Percentiles rank a stretch among this genome's conserved stretches.
Conservation (phyloP, 2,113 vertebrate genomes). For the Eulacestoma nigropectus region DNA sequence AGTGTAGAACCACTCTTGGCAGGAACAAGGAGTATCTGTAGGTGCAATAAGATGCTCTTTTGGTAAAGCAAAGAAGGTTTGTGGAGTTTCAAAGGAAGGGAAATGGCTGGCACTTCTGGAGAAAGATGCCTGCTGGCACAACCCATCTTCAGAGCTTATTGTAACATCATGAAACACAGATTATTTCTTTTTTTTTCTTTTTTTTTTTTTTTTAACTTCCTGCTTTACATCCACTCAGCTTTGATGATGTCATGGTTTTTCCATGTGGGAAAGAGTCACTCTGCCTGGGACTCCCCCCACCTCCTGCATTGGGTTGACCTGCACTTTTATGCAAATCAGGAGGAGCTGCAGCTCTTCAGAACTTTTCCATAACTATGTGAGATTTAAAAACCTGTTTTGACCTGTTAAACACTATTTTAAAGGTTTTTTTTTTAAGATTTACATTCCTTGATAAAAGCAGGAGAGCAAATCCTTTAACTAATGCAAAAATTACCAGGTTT, state of each 20-base stretch:
- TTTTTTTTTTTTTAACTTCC: constrained; percentile 63
- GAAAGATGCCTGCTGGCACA: background rate
- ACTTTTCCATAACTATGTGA: constrained; percentile 71
- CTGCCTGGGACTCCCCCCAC: constrained; percentile 78
- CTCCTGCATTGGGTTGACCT: constrained; percentile 47
- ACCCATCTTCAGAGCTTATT: background rate
- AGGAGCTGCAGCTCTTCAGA: constrained; percentile 68
- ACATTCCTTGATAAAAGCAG: background rate
- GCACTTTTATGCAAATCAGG: constrained; percentile 75
- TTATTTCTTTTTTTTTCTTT: background rate
- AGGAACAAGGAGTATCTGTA: background rate
- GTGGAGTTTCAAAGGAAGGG: background rate
- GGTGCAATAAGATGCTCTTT: background rate
- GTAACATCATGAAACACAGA: background rate
- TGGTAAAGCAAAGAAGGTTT: background rate
- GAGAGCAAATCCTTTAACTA: background rate
- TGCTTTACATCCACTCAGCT: constrained; percentile 71
- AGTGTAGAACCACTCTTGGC: background rate
- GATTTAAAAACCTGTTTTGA: constrained; percentile 52
- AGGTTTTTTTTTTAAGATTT: no score
- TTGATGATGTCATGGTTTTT: constrained; percentile 82
- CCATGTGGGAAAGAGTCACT: constrained; percentile 79
- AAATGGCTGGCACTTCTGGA: background rate
- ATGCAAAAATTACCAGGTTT: background rate
- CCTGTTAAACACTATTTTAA: no score